phyloP scores from a whole-genome alignment of 2,113 vertebrate species.

The Microcebus griseorufus region DNA sequence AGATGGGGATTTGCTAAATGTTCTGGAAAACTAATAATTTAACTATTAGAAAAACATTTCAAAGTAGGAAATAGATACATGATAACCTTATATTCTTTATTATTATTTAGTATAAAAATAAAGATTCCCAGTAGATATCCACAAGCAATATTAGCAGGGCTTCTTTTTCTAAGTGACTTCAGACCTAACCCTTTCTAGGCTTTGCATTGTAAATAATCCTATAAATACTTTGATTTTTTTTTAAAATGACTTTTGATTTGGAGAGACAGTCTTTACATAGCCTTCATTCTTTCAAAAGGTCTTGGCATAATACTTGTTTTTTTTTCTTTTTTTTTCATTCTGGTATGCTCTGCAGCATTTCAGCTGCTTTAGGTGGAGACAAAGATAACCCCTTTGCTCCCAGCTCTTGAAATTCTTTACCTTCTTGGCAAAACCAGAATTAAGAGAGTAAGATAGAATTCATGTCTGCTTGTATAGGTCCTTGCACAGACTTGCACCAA shows the following conservation, averaged over 20 bases:
- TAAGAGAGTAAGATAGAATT: slow-evolving; percentile 28
- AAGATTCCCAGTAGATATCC: slow-evolving; percentile 45
- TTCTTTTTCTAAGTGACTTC: slow-evolving; percentile 49
- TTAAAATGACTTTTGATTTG: not conserved
- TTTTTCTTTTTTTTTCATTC: slow-evolving; percentile 2
- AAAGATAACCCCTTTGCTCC: slow-evolving; percentile 48
- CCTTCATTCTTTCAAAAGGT: slow-evolving; percentile 45
- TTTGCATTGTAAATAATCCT: slow-evolving; percentile 62
- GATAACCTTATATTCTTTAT: slow-evolving; percentile 1
- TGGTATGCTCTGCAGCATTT: slow-evolving; percentile 59
- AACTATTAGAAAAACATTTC: slow-evolving; percentile 64
- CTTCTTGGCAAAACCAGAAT: slow-evolving; percentile 44
- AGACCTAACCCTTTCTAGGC: slow-evolving; percentile 29
- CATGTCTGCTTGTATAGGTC: not conserved
- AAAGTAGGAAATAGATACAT: slow-evolving; percentile 32
- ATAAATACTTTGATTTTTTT: slow-evolving; percentile 40
- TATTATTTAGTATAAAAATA: slow-evolving; percentile 54
- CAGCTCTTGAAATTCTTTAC: slow-evolving; percentile 35
- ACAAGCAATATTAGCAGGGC: slow-evolving; percentile 20
- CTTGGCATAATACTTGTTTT: not conserved
- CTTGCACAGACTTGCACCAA: slow-evolving; percentile 30
- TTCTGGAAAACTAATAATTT: slow-evolving; percentile 59
- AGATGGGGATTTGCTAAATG: slow-evolving; percentile 65
- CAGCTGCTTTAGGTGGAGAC: slow-evolving; percentile 30
- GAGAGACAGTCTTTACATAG: slow-evolving; percentile 17